Evolutionary conservation across 1,140 invertebrate genomes (phyloP).

Genomic region (Drosophila lini): DNA sequence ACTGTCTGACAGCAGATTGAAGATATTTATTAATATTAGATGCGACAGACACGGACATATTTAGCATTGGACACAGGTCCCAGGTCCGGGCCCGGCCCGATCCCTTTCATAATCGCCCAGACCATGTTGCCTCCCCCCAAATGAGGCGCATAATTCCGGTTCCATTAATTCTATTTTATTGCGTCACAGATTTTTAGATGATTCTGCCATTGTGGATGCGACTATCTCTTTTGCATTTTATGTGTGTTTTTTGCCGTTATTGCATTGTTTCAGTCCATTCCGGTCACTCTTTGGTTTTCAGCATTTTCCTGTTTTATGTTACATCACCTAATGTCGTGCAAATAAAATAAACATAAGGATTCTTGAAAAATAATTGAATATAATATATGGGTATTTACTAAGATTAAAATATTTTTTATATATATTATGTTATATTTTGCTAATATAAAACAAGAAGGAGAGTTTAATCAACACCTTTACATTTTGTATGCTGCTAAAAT

Average conservation of each 20-base stretch:
- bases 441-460: no score
- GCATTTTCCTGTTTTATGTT: conserved; percentile 56
- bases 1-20: conserved; percentile 76
- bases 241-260: conserved; percentile 15
- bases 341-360: conserved; percentile 28
- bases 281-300: conserved; percentile 10
- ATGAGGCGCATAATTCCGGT: conserved; percentile 72
- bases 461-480: no score
- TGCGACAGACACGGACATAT: conserved; percentile 59
- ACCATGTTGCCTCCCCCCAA: conserved; percentile 20
- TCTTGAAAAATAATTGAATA: not conserved
- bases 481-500: no score
- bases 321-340: conserved; percentile 43
- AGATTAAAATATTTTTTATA: not conserved
- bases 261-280: conserved; percentile 25
- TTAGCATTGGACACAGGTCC: conserved; percentile 39
- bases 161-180: conserved; percentile 80
- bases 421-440: not conserved
- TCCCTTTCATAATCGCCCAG: conserved; percentile 29
- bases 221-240: conserved; percentile 26
- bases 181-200: conserved; percentile 77
- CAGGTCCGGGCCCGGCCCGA: not conserved
- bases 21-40: conserved; percentile 83
- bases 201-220: conserved; percentile 42
- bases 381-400: not conserved